Conservation (phyloP, 2,888 invertebrate genomes). For the Orthosia gracilis region DNA sequence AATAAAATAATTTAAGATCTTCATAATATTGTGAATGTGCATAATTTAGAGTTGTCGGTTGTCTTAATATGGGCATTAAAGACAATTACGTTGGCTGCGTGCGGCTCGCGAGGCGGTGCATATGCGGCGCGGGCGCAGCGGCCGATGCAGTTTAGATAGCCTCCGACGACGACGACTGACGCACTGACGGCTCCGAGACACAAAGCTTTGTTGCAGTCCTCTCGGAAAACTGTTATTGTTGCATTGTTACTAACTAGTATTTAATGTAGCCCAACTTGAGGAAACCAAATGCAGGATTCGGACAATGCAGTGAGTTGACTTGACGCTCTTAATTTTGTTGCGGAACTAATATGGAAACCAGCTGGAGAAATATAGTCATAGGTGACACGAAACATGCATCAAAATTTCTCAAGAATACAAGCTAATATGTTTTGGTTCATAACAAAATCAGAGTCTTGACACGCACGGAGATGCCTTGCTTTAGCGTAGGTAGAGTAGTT, state of each 20-base stretch:
- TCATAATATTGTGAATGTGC: slow-evolving; percentile 71
- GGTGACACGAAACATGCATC: background rate
- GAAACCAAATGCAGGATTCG: slow-evolving; percentile 2
- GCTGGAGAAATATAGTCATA: background rate
- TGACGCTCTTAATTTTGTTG: slow-evolving; percentile 2
- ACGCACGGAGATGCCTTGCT: background rate
- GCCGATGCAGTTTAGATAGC: slow-evolving; percentile 86
- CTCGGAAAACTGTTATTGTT: slow-evolving; percentile 46
- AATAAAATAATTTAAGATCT: slow-evolving; percentile 69
- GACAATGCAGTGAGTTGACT: slow-evolving; percentile 13
- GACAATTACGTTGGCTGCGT: slow-evolving; percentile 78
- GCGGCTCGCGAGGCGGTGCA: slow-evolving; percentile 70
- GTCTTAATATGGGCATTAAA: slow-evolving; percentile 84
- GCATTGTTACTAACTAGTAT: slow-evolving; percentile 58
- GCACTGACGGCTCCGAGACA: slow-evolving; percentile 47
- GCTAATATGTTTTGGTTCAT: background rate
- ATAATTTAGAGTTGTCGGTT: slow-evolving; percentile 69
- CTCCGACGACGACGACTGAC: slow-evolving; percentile 63
- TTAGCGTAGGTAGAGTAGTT: background rate
- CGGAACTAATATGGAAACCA: background rate
- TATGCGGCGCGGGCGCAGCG: slow-evolving; percentile 64
- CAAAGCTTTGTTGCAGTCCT: slow-evolving; percentile 52
- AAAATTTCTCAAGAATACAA: background rate
- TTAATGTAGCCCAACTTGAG: background rate
- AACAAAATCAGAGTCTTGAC: background rate